Conservation (phyloP, 2,797 vertebrate genomes). For the Onychomys arenicola region DNA sequence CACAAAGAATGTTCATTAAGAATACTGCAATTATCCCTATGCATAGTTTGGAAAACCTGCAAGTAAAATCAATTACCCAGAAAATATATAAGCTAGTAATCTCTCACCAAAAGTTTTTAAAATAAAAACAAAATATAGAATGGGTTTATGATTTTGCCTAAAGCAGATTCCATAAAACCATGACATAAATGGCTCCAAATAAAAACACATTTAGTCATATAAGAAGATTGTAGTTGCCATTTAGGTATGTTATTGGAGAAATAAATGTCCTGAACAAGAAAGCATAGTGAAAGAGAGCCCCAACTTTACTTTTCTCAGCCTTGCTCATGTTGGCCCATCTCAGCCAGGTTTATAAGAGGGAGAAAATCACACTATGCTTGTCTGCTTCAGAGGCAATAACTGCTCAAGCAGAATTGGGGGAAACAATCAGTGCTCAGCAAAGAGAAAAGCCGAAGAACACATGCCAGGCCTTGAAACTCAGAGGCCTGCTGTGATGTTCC, state of each 20-base stretch:
- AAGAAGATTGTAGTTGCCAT: not conserved
- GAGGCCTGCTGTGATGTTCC: not conserved
- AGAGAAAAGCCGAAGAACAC: not conserved
- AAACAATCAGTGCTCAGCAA: not conserved
- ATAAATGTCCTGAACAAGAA: not conserved
- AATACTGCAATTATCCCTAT: not conserved
- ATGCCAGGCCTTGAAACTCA: not conserved
- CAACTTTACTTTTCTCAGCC: not conserved
- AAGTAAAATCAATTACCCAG: slow-evolving; percentile 4
- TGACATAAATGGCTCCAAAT: not conserved
- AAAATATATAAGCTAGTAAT: not conserved
- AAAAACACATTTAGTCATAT: not conserved
- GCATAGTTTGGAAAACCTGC: not conserved
- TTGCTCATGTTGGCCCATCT: not conserved
- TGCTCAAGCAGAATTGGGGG: not conserved
- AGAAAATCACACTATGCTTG: not conserved
- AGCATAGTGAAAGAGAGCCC: not conserved
- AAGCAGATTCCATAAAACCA: not conserved
- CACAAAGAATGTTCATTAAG: not conserved
- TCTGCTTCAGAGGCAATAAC: not conserved
- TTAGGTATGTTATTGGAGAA: not conserved
- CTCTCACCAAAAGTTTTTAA: not conserved
- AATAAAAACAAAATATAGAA: not conserved
- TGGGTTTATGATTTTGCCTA: not conserved
- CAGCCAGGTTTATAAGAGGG: not conserved